phyloP scores from a whole-genome alignment of 2,888 invertebrate species.

The Tenthredo livida region DNA sequence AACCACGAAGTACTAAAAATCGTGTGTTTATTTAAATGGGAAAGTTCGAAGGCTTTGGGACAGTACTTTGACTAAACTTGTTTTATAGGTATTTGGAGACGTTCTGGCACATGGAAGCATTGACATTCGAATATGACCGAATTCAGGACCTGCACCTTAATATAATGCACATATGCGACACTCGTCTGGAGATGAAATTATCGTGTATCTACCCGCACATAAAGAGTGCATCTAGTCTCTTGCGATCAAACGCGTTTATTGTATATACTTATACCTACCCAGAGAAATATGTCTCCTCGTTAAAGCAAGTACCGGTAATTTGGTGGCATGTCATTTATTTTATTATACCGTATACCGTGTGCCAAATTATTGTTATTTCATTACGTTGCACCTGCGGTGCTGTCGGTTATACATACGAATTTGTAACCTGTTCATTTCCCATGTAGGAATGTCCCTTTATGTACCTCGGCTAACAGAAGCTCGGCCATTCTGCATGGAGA shows the following conservation, averaged over 20 bases:
- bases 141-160: not conserved
- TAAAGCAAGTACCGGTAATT: constrained; percentile 15
- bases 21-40: no score
- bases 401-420: not conserved
- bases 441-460: not conserved
- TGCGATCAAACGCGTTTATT: not conserved
- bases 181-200: not conserved
- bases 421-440: not conserved
- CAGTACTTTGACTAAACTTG: no score
- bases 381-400: not conserved
- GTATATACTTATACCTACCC: not conserved
- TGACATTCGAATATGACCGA: no score
- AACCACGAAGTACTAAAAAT: no score
- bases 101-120: no score
- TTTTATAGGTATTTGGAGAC: no score
- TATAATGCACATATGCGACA: not conserved
- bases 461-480: not conserved
- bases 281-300: not conserved
- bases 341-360: not conserved
- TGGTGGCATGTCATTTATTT: constrained; percentile 4
- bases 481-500: not conserved
- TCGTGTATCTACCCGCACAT: not conserved
- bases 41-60: no score
- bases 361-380: not conserved
- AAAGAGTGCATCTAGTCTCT: not conserved